Evolutionary conservation across 2,113 vertebrate genomes (phyloP), one percentile per base, ranked within the genome.

Genomic region (Riparia riparia): DNA sequence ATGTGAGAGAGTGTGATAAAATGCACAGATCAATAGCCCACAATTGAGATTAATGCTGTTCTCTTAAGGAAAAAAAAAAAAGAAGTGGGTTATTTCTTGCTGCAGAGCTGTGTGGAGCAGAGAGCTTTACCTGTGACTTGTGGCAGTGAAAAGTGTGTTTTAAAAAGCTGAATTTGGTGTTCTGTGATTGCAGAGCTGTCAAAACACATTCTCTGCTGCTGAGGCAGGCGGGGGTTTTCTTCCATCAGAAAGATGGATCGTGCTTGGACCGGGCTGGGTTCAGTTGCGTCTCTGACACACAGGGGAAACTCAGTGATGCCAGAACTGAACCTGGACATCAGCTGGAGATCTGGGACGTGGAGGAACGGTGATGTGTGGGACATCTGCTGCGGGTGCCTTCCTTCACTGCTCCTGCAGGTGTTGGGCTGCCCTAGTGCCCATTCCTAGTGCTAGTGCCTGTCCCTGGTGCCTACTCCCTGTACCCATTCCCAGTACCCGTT

Each of bases 321-420:
- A 25, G 32, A 28, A 9, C 12, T 12, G 54, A 2, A 19, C 10
- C 51, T 2, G 3, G 12, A 1, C 3, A 2, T 10, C 31, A 2
- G 0, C 1, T 2, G 26, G 56, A 41, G 37, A 26, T 26, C 12
- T 1, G 20, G 28, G 4, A 12, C 2, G 25, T 1, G 51, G 21
- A 26, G 19, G 8, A 45, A 2, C 16, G 7, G 29, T 0, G 2
- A 17, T 2, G 8, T 1, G 21, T 0, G 5, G 1, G 51, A 29
- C 20, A 16, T 2, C 16, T 4, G 65, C 70, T 20, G 10, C 1
- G 2, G 14, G 41, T 31, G 7, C 10, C 5, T n/a, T 9, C n/a
- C 9, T 28, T 25, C 37, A 4, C 22, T 50, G 29, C 1, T 50
- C 29, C 5, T 18, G 66, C 45, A 22, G 44, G 2, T 8, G 13